These are phyloP conservation scores for Enoplosus armatus DNA, from an alignment of 2,797 vertebrate species.

Conservation along the genomic window DNA sequence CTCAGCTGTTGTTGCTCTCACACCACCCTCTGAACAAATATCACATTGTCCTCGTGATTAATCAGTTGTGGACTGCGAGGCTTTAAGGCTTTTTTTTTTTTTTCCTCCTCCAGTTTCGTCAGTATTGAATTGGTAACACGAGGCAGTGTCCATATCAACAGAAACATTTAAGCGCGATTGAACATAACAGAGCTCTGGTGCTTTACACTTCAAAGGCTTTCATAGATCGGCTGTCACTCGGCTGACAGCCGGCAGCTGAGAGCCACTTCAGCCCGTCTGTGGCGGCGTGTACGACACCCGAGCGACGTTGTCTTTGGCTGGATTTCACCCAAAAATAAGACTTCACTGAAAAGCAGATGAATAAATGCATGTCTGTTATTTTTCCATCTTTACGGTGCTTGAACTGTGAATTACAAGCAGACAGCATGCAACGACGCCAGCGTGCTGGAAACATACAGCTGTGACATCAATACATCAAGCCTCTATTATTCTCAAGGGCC, in stretches of 20 bases:
- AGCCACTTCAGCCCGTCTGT: conserved; percentile 62
- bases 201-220: conserved; percentile 80
- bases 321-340: conserved; percentile 49
- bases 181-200: conserved; percentile 51
- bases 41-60: not conserved
- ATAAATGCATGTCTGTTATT: conserved; percentile 12
- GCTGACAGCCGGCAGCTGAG: conserved; percentile 77
- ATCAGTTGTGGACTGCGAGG: not conserved
- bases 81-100: not conserved
- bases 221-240: conserved; percentile 64
- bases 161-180: conserved; percentile 58
- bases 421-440: conserved; percentile 12
- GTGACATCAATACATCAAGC: conserved; percentile 28
- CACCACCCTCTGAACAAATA: not conserved
- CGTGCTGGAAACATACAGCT: conserved; percentile 17
- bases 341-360: conserved; percentile 1
- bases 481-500: conserved; percentile 47
- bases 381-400: not conserved
- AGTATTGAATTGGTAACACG: conserved; percentile 24
- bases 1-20: too few species aligned
- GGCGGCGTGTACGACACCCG: conserved; percentile 21
- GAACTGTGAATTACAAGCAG: conserved; percentile 10
- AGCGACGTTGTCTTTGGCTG: conserved; percentile 20
- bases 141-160: conserved; percentile 30
- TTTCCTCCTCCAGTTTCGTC: conserved; percentile 1